These are phyloP conservation scores for Spodoptera picta DNA, from an alignment of 2,888 invertebrate species.

Conservation along the genomic window DNA sequence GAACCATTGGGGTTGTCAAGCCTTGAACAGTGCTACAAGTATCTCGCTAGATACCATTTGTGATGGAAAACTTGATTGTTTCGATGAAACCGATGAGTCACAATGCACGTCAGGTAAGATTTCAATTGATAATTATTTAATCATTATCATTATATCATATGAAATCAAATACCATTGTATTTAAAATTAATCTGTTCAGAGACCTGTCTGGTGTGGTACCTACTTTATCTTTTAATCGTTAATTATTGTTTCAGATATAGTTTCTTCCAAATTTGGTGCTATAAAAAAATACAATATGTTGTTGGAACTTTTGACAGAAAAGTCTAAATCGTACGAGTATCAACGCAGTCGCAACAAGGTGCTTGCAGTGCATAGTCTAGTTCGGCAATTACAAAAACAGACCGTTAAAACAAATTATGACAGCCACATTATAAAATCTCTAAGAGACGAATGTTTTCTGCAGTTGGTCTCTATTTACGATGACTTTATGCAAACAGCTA, in stretches of 20 bases:
- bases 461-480: constrained; percentile 66
- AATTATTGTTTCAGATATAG: constrained; percentile 57
- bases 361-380: constrained; percentile 54
- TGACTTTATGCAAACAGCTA: constrained; percentile 51
- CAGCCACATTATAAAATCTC: constrained; percentile 49
- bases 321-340: constrained; percentile 59
- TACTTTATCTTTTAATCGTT: neutral
- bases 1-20: constrained; percentile 69
- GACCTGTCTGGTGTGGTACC: neutral
- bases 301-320: constrained; percentile 61
- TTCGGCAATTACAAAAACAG: constrained; percentile 63
- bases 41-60: constrained; percentile 72
- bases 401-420: constrained; percentile 57
- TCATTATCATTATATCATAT: neutral
- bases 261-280: constrained; percentile 68
- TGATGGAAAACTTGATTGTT: constrained; percentile 82
- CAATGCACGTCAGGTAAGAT: constrained; percentile 68
- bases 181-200: too few species aligned
- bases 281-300: constrained; percentile 63
- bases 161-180: too few species aligned
- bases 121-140: neutral
- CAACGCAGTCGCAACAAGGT: constrained; percentile 56
- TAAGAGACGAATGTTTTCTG: constrained; percentile 68
- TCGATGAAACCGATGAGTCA: constrained; percentile 77
- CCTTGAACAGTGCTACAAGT: constrained; percentile 59